Evolutionary conservation across 1,140 invertebrate genomes (phyloP), one percentile per base, ranked within the genome.

Genomic region (Zaprionus inermis): DNA sequence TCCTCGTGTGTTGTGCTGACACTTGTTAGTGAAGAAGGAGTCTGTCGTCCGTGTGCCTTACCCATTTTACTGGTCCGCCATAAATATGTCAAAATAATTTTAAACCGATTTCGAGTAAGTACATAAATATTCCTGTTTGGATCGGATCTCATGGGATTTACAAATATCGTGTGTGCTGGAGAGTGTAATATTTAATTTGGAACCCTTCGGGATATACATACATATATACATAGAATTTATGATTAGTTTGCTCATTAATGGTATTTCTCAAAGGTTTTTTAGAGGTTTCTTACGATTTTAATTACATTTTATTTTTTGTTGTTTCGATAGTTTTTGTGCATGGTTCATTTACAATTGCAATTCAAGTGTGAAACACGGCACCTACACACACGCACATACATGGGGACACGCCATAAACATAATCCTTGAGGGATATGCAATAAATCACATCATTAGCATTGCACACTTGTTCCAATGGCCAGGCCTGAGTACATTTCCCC

Each of bases 41-140:
- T 16, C 38, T 16, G 38, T 41, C 38, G 61, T 44, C 14, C 52
- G 38, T 41, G 55, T 46, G 11, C 55, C 54, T 20, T 67, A 71
- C 61, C 59, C 81, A 77, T 59, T 83, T 72, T 79, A 28, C 51
- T 41, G 65, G 60, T 38, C 30, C 22, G 57, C 63, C 84, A 86
- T 86, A 86, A 86, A 86, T 72, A 79, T 88, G 83, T 86, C 83
- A 86, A 86, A 88, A 86, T 83, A 88, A 69, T 86, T 67, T 52
- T 58, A 49, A 79, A 64, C 61, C 76, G 67, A 70, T 73, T 66
- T 38, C 64, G 14, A 41, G 57, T 72, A 28, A 30, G 32, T 64
- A 72, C 73, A 66, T 69, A 65, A 65, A 60, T 73, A 72, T 61
- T 58, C 11, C 28, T 69, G 24, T 51, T 24, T 7, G 20, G 32